Base-by-base conservation (phyloP, 1,140 invertebrate genomes). In the Heliconius hewitsoni region DNA sequence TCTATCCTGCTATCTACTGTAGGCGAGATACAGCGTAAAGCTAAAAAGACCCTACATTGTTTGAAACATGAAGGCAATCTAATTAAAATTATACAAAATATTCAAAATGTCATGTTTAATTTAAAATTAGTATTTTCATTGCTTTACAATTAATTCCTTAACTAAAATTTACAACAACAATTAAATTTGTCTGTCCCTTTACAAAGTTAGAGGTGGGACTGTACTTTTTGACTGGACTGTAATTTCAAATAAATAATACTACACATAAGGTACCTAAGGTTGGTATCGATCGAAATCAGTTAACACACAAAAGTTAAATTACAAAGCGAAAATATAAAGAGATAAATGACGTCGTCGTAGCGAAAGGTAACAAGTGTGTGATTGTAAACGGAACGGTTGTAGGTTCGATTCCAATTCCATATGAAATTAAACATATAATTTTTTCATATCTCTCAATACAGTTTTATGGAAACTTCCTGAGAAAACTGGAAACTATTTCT, bases 171-270 rank as follows among this genome's bases (percentile, higher is more conserved):
- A 66, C 27, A 3, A 30, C 27, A 66, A 30, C 60, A 66, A 66
- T 66, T 66, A 30, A 66, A 66, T 27, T 66, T 66, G 60, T 66
- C 27, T 30, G 60, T 66, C 60, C 60, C 60, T 66, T 66, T 66
- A 66, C 60, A 66, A 66, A 30, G 60, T 66, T 66, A 30, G 60
- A 27, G 60, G 13, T 66, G 27, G 60, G 60, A 66, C 23, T 23
- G 23, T 23, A 23, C 23, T 23, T 23, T 23, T 23, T 23, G 23
- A 23, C 60, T 66, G 8, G 16, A 66, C 60, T 66, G 23, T 66
- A 66, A 66, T 66, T 66, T 66, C 60, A 30, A 66, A 66, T 27
- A 66, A 27, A 3, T 3, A 34, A 34, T 11, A 66, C 23, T 30
- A 18, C 16, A 66, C 60, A 66, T 66, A 66, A 66, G 19, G 55